These are phyloP conservation scores for Keiferia lycopersicella DNA, from an alignment of 2,888 invertebrate genomes.

Conservation along the genomic window DNA sequence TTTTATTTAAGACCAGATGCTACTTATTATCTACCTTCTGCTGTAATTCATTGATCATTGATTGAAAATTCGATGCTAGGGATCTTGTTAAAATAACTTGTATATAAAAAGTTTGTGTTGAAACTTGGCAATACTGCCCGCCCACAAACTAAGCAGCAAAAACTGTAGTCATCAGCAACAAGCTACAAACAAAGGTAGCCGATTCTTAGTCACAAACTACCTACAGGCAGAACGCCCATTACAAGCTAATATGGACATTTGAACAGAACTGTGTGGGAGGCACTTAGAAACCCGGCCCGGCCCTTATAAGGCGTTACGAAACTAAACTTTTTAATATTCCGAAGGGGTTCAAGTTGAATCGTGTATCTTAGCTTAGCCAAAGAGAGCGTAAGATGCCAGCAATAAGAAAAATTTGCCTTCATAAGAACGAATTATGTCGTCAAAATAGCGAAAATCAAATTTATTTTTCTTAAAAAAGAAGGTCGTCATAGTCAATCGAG, in stretches of 20 bases:
- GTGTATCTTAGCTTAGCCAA: not conserved
- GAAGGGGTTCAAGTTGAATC: conserved; percentile 27
- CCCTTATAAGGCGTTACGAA: conserved; percentile 61
- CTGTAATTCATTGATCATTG: too few relatives aligned
- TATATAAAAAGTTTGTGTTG: too few relatives aligned
- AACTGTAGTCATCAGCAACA: conserved; percentile 67
- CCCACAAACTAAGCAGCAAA: conserved; percentile 61
- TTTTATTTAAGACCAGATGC: too few relatives aligned
- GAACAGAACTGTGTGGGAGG: conserved; percentile 68
- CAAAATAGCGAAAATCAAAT: too few relatives aligned
- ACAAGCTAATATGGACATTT: conserved; percentile 75
- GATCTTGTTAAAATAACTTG: too few relatives aligned
- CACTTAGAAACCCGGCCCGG: conserved; percentile 62
- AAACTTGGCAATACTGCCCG: conserved; percentile 4
- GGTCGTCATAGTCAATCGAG: too few relatives aligned
- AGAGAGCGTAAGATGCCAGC: not conserved
- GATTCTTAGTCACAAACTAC: conserved; percentile 58
- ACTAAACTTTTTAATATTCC: conserved; percentile 25
- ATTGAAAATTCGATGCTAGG: too few relatives aligned
- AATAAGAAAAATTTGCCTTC: not conserved
- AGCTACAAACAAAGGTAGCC: conserved; percentile 71
- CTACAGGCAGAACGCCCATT: conserved; percentile 62
- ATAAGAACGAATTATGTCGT: too few relatives aligned
- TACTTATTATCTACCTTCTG: too few relatives aligned
- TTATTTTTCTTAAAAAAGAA: too few relatives aligned